A percentile compares a stretch with the other conserved stretches of the same genome.
Evolutionary conservation across 2,113 vertebrate genomes (phyloP).

Genomic region (Tretioscincus oriximinensis): DNA sequence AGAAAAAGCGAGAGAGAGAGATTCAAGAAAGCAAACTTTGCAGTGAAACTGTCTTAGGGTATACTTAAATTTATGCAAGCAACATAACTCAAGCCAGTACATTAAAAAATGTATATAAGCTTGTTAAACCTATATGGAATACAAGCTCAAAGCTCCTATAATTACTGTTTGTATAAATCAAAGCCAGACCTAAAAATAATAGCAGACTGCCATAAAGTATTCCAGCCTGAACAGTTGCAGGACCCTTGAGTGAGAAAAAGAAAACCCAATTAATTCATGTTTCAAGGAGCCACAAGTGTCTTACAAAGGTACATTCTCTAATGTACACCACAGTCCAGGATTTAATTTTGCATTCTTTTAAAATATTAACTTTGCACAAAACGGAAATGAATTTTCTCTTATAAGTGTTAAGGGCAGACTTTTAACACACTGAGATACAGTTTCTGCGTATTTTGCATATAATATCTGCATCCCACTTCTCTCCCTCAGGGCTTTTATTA

Average conservation of each 20-base stretch:
- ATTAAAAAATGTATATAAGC: conserved; percentile 54
- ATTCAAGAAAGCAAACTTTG: conserved; percentile 35
- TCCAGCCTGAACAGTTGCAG: conserved; percentile 43
- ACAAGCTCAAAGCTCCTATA: conserved; percentile 48
- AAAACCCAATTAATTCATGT: conserved; percentile 29
- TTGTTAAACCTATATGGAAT: conserved; percentile 49
- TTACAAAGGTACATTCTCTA: conserved; percentile 32
- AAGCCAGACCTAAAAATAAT: conserved; percentile 50
- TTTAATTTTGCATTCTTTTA: conserved; percentile 19
- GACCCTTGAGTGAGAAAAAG: conserved; percentile 40
- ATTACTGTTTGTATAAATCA: conserved; percentile 61
- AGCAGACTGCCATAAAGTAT: conserved; percentile 42
- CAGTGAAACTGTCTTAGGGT: conserved; percentile 29
- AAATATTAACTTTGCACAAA: conserved; percentile 33
- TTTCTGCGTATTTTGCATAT: too few species aligned
- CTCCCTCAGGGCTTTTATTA: too few species aligned
- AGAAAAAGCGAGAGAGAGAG: conserved; percentile 77
- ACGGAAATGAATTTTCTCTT: conserved; percentile 25
- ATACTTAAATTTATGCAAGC: conserved; percentile 28
- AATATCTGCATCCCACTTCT: too few species aligned
- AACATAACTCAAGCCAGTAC: conserved; percentile 34
- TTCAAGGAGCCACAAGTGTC: conserved; percentile 18
- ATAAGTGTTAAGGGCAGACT: neutral
- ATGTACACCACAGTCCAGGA: conserved; percentile 25
- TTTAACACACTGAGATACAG: conserved; percentile 6